phyloP scores from a whole-genome alignment of 2,113 vertebrate genomes.

The Lasiurus cinereus region DNA sequence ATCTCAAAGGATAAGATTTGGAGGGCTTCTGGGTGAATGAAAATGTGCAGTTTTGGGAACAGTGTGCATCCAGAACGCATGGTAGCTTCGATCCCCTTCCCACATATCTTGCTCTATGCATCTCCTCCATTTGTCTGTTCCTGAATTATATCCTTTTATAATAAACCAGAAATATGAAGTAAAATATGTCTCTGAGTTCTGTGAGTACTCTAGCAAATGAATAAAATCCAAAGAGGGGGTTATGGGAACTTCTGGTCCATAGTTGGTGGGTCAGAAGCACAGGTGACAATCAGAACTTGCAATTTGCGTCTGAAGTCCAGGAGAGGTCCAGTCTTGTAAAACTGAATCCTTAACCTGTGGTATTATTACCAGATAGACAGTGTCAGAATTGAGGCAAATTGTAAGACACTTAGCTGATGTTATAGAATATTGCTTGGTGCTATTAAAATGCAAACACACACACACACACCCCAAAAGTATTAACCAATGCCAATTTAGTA shows the following conservation, averaged over 20 bases:
- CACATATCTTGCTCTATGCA: not conserved
- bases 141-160: not conserved
- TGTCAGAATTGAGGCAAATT: not conserved
- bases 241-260: not conserved
- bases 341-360: not conserved
- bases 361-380: not conserved
- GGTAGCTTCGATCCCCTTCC: not conserved
- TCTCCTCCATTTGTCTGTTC: not conserved
- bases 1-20: not conserved
- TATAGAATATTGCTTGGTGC: not conserved
- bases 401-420: not conserved
- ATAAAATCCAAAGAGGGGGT: not conserved
- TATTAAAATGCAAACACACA: not conserved
- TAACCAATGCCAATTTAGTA: not conserved
- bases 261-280: not conserved
- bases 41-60: not conserved
- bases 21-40: not conserved
- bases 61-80: not conserved
- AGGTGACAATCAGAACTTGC: not conserved
- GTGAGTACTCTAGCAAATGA: not conserved
- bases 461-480: not conserved
- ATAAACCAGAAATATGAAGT: not conserved
- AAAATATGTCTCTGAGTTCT: slow-evolving; percentile 18
- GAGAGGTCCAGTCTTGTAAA: not conserved
- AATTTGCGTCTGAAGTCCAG: not conserved